These are phyloP conservation scores for Rallus crepitans DNA, from an alignment of 2,797 vertebrate genomes.

Conservation along the genomic window DNA sequence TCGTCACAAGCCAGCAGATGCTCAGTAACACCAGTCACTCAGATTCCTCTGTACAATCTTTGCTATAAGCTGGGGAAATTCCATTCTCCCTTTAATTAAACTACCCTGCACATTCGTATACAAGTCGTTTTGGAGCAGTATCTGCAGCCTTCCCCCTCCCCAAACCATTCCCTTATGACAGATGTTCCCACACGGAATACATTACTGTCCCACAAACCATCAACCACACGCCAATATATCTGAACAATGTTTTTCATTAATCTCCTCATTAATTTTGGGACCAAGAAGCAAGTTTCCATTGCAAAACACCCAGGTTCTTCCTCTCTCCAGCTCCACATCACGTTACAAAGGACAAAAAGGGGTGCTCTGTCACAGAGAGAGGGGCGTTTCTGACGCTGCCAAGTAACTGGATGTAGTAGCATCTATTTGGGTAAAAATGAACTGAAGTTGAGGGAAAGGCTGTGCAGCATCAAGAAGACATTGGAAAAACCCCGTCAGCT, in stretches of 20 bases:
- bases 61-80: background rate
- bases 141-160: background rate
- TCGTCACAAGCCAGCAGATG: background rate
- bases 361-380: background rate
- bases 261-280: background rate
- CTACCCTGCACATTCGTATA: background rate
- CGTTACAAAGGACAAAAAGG: background rate
- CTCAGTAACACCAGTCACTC: background rate
- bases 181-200: slow-evolving; percentile 10
- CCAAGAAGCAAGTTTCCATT: background rate
- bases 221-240: background rate
- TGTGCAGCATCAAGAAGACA: background rate
- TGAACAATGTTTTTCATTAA: background rate
- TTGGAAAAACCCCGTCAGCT: background rate
- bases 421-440: slow-evolving; percentile 26
- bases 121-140: background rate
- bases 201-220: background rate
- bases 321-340: background rate
- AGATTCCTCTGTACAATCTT: background rate
- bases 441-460: background rate
- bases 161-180: background rate
- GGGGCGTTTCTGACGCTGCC: background rate
- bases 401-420: slow-evolving; percentile 41
- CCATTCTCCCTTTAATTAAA: background rate
- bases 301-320: background rate